phyloP scores from a whole-genome alignment of 2,888 invertebrate species.

The Nesidiocoris tenuis region DNA sequence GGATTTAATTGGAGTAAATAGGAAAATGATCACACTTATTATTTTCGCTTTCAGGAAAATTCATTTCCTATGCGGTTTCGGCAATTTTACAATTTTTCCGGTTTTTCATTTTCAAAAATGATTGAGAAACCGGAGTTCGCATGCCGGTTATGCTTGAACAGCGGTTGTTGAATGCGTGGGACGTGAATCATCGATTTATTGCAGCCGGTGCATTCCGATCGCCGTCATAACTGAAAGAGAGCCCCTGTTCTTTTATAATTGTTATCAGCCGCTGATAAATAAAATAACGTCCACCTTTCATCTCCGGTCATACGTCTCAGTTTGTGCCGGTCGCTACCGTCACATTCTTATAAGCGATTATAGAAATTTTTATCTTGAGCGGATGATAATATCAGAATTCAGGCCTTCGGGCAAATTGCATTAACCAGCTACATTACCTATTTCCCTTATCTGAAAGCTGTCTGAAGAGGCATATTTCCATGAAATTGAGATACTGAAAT shows the following conservation, averaged over 20 bases:
- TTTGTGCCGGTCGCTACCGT: neutral
- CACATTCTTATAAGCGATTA: neutral
- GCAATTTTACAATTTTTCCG: no score
- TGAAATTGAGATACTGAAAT: no score
- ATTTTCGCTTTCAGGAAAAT: no score
- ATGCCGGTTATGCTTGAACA: neutral
- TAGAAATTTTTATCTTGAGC: neutral
- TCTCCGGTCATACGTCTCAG: neutral
- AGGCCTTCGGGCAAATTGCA: neutral
- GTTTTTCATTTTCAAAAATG: no score
- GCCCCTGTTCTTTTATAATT: neutral
- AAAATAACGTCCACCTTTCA: neutral
- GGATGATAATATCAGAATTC: neutral
- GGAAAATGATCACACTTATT: no score
- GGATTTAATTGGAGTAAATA: no score
- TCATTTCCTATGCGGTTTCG: no score
- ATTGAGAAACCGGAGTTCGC: no score
- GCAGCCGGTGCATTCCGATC: neutral
- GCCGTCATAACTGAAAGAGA: neutral
- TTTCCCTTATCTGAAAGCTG: no score
- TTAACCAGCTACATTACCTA: no score
- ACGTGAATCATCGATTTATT: neutral
- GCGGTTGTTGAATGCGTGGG: neutral
- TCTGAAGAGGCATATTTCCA: no score
- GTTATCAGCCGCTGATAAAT: neutral